phyloP scores from a whole-genome alignment of 1,140 invertebrate species.

The Temnothorax nylanderi region DNA sequence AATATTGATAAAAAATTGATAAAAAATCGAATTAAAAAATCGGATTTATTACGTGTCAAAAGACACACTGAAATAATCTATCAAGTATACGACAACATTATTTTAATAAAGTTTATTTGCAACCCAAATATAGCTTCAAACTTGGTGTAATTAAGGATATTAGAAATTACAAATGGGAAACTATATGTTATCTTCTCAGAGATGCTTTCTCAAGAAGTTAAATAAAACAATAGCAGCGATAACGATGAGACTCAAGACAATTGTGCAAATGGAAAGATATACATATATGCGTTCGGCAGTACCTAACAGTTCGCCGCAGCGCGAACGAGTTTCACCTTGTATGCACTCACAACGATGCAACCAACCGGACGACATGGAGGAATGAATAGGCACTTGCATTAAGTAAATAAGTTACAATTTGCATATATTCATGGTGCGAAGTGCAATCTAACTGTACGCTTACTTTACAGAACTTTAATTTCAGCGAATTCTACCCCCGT shows the following conservation, averaged over 20 bases:
- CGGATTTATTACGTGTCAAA: background rate
- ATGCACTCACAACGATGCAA: constrained; percentile 50
- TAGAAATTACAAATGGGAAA: constrained; percentile 18
- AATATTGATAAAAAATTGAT: background rate
- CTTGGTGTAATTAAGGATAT: background rate
- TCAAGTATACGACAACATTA: background rate
- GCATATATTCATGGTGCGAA: constrained; percentile 44
- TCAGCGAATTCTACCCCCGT: constrained; percentile 51
- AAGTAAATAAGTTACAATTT: constrained; percentile 70
- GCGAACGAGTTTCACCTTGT: constrained; percentile 51
- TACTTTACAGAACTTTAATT: constrained; percentile 61
- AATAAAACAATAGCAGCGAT: constrained; percentile 8
- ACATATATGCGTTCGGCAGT: constrained; percentile 9
- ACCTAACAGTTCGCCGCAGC: background rate
- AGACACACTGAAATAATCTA: background rate
- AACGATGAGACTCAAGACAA: constrained; percentile 30
- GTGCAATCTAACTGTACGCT: constrained; percentile 30
- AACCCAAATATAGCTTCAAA: background rate
- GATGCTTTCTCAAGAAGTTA: constrained; percentile 35
- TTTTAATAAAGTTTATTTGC: background rate
- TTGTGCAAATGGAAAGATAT: constrained; percentile 11
- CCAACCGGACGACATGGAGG: constrained; percentile 35
- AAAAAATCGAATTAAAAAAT: background rate
- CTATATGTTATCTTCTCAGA: background rate
- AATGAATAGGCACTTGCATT: constrained; percentile 69